Base-by-base conservation (phyloP, 2,888 invertebrate species). In the Drosophila cognata region DNA sequence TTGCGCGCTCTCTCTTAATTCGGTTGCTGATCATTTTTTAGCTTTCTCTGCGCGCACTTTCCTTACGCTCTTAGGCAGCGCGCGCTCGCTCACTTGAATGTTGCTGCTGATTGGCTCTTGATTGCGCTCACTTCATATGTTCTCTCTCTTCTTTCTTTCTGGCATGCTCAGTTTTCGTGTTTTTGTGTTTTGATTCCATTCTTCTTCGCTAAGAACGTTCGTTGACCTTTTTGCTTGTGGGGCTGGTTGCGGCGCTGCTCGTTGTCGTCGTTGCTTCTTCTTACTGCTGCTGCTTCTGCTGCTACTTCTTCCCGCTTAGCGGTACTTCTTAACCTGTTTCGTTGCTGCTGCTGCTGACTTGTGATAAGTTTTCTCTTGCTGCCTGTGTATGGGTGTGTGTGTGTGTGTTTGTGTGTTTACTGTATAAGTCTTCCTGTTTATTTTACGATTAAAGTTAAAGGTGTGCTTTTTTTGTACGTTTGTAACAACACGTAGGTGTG, bases 121-220 rank as follows among this genome's bases (percentile, higher is more conserved):
- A 48, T 51, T 36, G 21, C 50, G 28, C 41, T 28, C 59, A 5
- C 25, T 8, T 46, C 46, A 46, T 4, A 2, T 16, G 46, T 16
- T 53, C 63, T 51, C 63, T 72, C 75, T 73, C 65, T 70, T 73
- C 71, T 62, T 71, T 65, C 71, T 58, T 56, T 64, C 65, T 41
- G 68, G 66, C 53, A 63, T 75, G 71, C 82, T 84, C 71, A 77
- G 72, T 91, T 90, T 91, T 89, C 79, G 80, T 78, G 79, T 90
- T 86, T 89, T 91, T 91, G 91, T 92, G 91, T 92, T 92, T 92
- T 92, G 91, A 92, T 92, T 91, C 91, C 90, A 88, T 85, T 89
- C 86, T 92, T 92, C 92, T 91, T 90, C 82, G 84, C 87, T 89
- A 91, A 92, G 91, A 92, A 92, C 91, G 91, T 92, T 91, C 91